These are phyloP conservation scores for Schlechtendalia chinensis DNA, from an alignment of 1,140 invertebrate species.

Conservation along the genomic window DNA sequence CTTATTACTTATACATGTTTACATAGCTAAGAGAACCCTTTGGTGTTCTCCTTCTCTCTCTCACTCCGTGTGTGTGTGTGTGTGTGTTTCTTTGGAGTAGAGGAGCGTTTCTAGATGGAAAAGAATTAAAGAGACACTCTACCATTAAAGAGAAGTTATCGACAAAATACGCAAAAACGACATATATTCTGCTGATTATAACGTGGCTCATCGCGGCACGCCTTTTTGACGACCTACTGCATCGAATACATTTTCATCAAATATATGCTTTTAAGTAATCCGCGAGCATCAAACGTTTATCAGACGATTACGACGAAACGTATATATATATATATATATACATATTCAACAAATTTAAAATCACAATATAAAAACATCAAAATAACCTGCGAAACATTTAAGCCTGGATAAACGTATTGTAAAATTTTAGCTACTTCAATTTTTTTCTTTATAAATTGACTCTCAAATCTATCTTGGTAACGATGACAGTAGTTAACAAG, in stretches of 20 bases:
- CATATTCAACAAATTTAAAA: constrained; percentile 7
- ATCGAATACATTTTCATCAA: neutral
- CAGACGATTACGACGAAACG: neutral
- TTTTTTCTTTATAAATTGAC: too few relatives aligned
- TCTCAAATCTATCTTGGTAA: too few relatives aligned
- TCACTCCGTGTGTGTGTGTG: too few relatives aligned
- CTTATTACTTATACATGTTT: neutral
- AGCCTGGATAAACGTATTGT: too few relatives aligned
- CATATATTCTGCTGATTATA: neutral
- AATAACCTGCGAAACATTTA: neutral
- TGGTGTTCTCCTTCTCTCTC: neutral
- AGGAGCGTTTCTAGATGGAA: neutral
- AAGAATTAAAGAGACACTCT: neutral
- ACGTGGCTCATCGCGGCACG: neutral
- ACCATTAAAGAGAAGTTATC: neutral
- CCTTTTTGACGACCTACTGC: neutral
- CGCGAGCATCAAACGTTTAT: constrained; percentile 11
- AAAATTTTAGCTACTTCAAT: too few relatives aligned
- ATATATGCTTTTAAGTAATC: constrained; percentile 22
- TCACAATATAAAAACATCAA: neutral
- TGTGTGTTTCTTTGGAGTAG: too few relatives aligned
- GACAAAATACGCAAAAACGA: constrained; percentile 1
- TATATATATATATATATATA: neutral
- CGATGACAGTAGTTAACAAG: too few relatives aligned
- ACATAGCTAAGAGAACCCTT: constrained; percentile 15